Conservation (phyloP, 1,140 invertebrate genomes). For the Sipha flava region DNA sequence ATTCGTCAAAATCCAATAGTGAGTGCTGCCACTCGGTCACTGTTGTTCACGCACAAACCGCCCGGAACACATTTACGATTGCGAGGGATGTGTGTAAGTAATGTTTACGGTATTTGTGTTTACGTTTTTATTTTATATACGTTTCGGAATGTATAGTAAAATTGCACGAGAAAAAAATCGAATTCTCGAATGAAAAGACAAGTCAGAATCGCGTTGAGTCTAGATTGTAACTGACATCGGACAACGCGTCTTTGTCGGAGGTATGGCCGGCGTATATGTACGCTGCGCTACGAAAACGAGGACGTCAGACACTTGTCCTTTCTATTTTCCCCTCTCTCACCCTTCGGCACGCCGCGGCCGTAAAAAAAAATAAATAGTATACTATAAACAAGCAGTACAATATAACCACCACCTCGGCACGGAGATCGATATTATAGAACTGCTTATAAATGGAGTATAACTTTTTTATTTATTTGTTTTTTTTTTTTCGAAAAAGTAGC, state of each 20-base stretch:
- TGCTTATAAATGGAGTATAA: too few relatives aligned
- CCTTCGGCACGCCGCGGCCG: background rate
- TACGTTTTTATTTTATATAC: too few relatives aligned
- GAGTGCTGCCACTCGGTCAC: background rate
- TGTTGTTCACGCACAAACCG: slow-evolving; percentile 13
- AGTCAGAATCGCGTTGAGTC: slow-evolving; percentile 5
- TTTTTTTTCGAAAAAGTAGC: too few relatives aligned
- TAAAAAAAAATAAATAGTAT: too few relatives aligned
- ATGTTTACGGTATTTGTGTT: too few relatives aligned
- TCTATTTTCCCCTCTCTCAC: slow-evolving; percentile 7
- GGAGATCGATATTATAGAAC: background rate
- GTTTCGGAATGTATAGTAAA: too few relatives aligned
- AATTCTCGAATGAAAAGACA: too few relatives aligned
- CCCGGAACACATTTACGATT: slow-evolving; percentile 8
- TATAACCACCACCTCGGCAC: background rate
- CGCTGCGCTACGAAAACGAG: slow-evolving; percentile 3
- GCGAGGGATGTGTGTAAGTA: too few relatives aligned
- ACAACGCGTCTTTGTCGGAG: background rate
- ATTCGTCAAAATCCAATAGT: background rate
- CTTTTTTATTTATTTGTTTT: too few relatives aligned
- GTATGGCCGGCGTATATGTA: background rate
- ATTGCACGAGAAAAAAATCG: too few relatives aligned
- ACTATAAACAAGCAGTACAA: too few relatives aligned
- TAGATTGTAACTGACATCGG: slow-evolving; percentile 1
- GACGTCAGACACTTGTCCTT: slow-evolving; percentile 26